Evolutionary conservation across 2,888 invertebrate genomes (phyloP).

Genomic region (Alentia gelatinosa): DNA sequence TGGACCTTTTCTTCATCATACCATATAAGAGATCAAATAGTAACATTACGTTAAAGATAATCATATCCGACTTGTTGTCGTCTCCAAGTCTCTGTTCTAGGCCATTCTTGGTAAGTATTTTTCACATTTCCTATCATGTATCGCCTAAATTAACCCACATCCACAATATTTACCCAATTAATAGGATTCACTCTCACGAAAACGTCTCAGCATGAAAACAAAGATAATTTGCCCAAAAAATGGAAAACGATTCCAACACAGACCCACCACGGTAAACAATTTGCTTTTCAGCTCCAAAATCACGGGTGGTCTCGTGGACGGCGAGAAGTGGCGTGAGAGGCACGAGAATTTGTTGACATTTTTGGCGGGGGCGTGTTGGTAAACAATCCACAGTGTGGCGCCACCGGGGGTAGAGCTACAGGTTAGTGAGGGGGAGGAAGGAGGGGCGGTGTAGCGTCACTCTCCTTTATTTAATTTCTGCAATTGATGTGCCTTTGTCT

Average conservation of each 20-base stretch:
- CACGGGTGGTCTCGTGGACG: conserved; percentile 30
- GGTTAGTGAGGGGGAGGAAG: neutral
- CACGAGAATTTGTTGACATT: conserved; percentile 34
- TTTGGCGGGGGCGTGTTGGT: conserved; percentile 35
- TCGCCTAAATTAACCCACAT: too few relatives aligned
- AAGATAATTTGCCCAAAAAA: neutral
- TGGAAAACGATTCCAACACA: neutral
- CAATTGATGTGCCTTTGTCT: conserved; percentile 38
- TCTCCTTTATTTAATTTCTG: neutral
- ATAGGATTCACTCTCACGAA: neutral
- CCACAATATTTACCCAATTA: too few relatives aligned
- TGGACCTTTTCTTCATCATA: too few relatives aligned
- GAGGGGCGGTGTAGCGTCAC: conserved; percentile 11
- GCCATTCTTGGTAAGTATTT: too few relatives aligned
- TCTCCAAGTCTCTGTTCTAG: too few relatives aligned
- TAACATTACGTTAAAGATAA: too few relatives aligned
- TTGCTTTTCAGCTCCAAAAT: neutral
- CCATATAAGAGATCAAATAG: too few relatives aligned
- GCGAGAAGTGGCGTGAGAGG: neutral
- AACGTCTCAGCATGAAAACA: neutral
- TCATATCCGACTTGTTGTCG: too few relatives aligned
- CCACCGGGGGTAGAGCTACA: neutral
- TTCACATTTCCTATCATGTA: too few relatives aligned
- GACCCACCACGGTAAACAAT: neutral
- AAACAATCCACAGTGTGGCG: neutral